These are phyloP conservation scores for Hydra vulgaris DNA, from an alignment of 30 jellyfish, hydroid and myxozoan species.

Conservation along the genomic window DNA sequence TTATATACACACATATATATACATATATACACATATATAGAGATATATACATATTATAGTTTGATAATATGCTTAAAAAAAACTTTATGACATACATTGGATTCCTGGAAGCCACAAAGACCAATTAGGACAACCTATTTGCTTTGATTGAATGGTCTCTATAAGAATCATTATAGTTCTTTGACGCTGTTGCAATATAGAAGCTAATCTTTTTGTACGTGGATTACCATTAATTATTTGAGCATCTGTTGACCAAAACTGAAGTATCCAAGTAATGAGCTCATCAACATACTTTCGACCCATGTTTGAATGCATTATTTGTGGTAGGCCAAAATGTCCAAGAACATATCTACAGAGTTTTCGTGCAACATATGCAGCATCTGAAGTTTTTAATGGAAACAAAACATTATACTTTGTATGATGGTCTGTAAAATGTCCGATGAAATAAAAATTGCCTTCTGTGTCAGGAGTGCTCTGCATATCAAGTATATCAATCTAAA, in stretches of 20 bases:
- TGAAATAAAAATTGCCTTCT: slow-evolving; percentile 50
- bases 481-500: slow-evolving; percentile 72
- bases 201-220: slow-evolving; percentile 32
- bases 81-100: slow-evolving; percentile 91
- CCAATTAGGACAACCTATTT: slow-evolving; percentile 51
- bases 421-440: slow-evolving; percentile 89
- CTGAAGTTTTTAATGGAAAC: slow-evolving; percentile 66
- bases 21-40: too few relatives aligned
- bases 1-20: too few relatives aligned
- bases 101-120: slow-evolving; percentile 90
- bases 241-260: slow-evolving; percentile 86
- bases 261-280: slow-evolving; percentile 47
- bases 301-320: slow-evolving; percentile 56
- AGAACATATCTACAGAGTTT: slow-evolving; percentile 79
- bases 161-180: slow-evolving; percentile 62
- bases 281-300: slow-evolving; percentile 62
- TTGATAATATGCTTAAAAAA: too few relatives aligned
- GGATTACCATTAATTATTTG: slow-evolving; percentile 86
- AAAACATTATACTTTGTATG: slow-evolving; percentile 76
- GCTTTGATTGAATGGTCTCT: slow-evolving; percentile 70
- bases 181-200: slow-evolving; percentile 64
- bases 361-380: slow-evolving; percentile 53
- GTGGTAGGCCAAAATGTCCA: slow-evolving; percentile 84
- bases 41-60: too few relatives aligned
- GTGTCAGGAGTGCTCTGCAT: slow-evolving; percentile 69